Evolutionary conservation across 2,888 invertebrate species (phyloP).

Genomic region (Lamellibrachia columna): DNA sequence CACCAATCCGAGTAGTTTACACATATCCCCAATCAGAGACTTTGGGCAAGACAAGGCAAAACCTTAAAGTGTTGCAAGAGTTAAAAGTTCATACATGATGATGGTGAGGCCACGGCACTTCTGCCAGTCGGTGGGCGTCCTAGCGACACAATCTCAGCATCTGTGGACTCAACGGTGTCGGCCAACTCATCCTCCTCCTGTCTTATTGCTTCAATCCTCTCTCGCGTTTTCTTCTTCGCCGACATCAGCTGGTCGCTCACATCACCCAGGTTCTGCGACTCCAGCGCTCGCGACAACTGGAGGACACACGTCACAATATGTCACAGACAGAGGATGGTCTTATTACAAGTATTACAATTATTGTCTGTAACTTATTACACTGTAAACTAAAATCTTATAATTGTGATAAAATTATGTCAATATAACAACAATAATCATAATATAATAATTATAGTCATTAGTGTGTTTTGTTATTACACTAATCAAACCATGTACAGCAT

Average conservation of each 20-base stretch:
- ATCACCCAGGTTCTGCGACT: constrained; percentile 16
- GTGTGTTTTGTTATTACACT: no score
- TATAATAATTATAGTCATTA: no score
- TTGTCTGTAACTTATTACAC: no score
- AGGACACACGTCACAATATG: not conserved
- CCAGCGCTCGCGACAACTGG: not conserved
- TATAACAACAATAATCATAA: no score
- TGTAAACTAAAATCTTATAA: no score
- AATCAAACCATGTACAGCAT: no score
- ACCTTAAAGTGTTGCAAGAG: not conserved
- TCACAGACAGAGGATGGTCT: no score
- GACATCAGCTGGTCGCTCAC: constrained; percentile 21
- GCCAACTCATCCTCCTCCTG: not conserved
- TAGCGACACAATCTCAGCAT: constrained; percentile 13
- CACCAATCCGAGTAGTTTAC: no score
- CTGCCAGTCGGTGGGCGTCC: not conserved
- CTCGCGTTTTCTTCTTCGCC: constrained; percentile 25
- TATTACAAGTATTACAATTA: no score
- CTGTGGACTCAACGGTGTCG: not conserved
- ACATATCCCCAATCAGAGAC: not conserved
- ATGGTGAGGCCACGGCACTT: not conserved
- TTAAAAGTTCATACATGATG: not conserved
- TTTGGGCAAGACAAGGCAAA: not conserved
- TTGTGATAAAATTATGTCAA: no score
- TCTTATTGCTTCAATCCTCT: not conserved